These are phyloP conservation scores for Elmis aenea DNA, from an alignment of 2,888 invertebrate species.

Conservation along the genomic window DNA sequence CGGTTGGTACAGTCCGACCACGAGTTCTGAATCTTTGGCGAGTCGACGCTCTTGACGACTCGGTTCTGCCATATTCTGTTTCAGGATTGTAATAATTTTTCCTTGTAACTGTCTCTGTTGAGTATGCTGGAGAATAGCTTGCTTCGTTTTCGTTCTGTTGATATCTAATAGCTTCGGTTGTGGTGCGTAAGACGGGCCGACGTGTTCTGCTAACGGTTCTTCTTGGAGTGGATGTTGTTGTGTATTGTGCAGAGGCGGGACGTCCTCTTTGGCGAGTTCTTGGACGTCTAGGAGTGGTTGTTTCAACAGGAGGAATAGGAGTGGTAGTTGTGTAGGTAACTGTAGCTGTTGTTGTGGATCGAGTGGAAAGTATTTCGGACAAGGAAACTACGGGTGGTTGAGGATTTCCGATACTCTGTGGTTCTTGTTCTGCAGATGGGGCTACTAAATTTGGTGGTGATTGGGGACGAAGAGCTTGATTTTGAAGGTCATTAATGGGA, in stretches of 20 bases:
- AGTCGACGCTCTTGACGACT: constrained; percentile 16
- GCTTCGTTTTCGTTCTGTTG: constrained; percentile 9
- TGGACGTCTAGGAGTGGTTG: constrained; percentile 14
- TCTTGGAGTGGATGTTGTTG: constrained; percentile 30
- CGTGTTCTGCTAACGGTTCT: constrained; percentile 23
- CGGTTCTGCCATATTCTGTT: constrained; percentile 8
- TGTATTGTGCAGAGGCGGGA: constrained; percentile 46
- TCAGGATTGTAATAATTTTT: background rate
- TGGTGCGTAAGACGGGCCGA: constrained; percentile 13
- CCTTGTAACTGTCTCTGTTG: constrained; percentile 7
- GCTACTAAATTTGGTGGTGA: constrained; percentile 38
- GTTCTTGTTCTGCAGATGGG: constrained; percentile 30
- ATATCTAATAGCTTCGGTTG: constrained; percentile 9
- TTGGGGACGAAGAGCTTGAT: constrained; percentile 44
- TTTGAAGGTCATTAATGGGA: constrained; percentile 57
- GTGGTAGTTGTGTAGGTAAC: constrained; percentile 28
- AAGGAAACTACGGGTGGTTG: no score
- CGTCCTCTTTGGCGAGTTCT: constrained; percentile 18
- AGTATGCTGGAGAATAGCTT: constrained; percentile 9
- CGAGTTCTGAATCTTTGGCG: constrained; percentile 39
- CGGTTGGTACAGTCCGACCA: constrained; percentile 28
- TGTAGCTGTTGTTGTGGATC: background rate
- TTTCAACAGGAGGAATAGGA: constrained; percentile 19
- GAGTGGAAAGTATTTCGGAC: background rate
- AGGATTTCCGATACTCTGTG: no score